Conservation (phyloP, 2,113 vertebrate genomes). For the Gambusia affinis region DNA sequence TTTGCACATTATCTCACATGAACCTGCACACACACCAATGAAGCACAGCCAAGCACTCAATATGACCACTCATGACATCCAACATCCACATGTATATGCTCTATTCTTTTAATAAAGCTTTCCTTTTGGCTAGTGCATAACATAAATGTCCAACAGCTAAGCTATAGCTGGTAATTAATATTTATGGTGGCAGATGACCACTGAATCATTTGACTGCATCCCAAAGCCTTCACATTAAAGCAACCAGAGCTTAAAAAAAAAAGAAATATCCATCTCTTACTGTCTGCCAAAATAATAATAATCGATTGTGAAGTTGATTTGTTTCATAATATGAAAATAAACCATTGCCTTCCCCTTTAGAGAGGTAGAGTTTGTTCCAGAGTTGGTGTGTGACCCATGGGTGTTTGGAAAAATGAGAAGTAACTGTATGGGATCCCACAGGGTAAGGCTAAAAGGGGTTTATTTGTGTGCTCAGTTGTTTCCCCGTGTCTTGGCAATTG, state of each 20-base stretch:
- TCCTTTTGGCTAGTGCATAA: slow-evolving; percentile 60
- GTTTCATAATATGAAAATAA: slow-evolving; percentile 51
- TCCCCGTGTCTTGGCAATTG: background rate
- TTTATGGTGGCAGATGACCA: slow-evolving; percentile 69
- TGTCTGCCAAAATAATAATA: slow-evolving; percentile 55
- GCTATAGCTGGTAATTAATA: slow-evolving; percentile 70
- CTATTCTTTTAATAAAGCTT: slow-evolving; percentile 45
- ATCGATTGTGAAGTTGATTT: slow-evolving; percentile 55
- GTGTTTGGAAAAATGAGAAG: slow-evolving; percentile 6
- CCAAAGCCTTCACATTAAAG: slow-evolving; percentile 47
- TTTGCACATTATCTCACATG: slow-evolving; percentile 48
- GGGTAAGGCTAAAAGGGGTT: background rate
- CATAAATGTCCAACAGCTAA: slow-evolving; percentile 68
- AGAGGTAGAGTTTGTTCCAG: slow-evolving; percentile 16
- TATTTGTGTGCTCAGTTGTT: background rate
- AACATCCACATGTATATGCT: slow-evolving; percentile 8
- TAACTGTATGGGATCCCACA: background rate
- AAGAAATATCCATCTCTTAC: slow-evolving; percentile 56
- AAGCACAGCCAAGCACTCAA: background rate
- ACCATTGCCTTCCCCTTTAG: slow-evolving; percentile 19
- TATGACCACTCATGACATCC: slow-evolving; percentile 1
- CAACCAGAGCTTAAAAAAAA: slow-evolving; percentile 68
- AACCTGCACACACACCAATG: slow-evolving; percentile 6
- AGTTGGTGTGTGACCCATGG: background rate
- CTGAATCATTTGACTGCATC: slow-evolving; percentile 59